Evolutionary conservation across 2,797 vertebrate genomes (phyloP).

Genomic region (Podargus strigoides): DNA sequence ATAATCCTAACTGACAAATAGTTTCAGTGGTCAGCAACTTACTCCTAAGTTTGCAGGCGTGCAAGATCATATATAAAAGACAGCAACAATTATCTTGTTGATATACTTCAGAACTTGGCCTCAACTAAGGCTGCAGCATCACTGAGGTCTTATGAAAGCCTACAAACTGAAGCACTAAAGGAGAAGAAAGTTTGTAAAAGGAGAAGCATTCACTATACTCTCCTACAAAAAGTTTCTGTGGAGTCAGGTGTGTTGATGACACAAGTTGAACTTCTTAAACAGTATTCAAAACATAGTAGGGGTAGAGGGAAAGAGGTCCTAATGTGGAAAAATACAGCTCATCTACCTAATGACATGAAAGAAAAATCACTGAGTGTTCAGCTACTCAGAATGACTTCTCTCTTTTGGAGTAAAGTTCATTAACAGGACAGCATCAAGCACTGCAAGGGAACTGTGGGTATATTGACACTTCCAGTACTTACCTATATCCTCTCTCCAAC

Average conservation of each 20-base stretch:
- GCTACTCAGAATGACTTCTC: neutral
- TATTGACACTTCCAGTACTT: neutral
- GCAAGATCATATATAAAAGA: neutral
- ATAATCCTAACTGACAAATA: slow-evolving; percentile 16
- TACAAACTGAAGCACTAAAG: neutral
- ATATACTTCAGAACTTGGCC: neutral
- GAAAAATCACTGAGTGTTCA: neutral
- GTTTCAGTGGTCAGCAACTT: neutral
- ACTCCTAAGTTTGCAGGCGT: neutral
- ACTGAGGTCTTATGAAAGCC: neutral
- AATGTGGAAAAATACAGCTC: neutral
- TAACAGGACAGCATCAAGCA: neutral
- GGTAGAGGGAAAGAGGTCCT: neutral
- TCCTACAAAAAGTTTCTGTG: neutral
- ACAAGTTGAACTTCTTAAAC: neutral
- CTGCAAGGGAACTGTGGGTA: neutral
- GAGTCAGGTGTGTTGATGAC: neutral
- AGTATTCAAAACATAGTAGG: neutral
- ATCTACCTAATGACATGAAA: neutral
- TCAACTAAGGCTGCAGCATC: neutral
- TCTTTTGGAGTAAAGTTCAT: neutral
- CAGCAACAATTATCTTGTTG: neutral
- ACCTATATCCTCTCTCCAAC: neutral
- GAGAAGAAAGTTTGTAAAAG: neutral
- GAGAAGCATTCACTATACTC: neutral